phyloP scores from a whole-genome alignment of 2,888 invertebrate genomes.

The Watsonalla binaria region DNA sequence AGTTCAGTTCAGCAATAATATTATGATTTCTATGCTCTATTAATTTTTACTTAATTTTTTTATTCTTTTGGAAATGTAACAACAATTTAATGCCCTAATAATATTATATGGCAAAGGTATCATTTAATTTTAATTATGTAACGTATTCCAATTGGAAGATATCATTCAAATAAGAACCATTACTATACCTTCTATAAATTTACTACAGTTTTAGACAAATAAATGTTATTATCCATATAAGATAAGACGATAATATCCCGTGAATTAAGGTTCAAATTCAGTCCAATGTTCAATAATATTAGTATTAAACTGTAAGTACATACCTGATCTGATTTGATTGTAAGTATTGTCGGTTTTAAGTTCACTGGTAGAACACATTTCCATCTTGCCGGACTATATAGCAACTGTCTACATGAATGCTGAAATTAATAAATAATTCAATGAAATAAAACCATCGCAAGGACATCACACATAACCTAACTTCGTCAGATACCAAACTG shows the following conservation, averaged over 20 bases:
- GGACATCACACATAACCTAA: constrained; percentile 55
- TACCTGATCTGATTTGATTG: constrained; percentile 60
- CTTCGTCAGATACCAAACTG: constrained; percentile 15
- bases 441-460: constrained; percentile 23
- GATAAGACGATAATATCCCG: too few species aligned
- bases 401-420: constrained; percentile 70
- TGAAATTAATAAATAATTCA: constrained; percentile 38
- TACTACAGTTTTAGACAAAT: background rate
- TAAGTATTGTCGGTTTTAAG: constrained; percentile 49
- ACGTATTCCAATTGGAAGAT: too few species aligned
- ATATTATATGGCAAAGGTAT: too few species aligned
- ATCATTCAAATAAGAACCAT: too few species aligned
- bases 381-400: constrained; percentile 68
- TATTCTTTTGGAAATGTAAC: too few species aligned
- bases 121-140: too few species aligned
- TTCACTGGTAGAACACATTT: constrained; percentile 59
- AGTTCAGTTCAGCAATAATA: too few species aligned
- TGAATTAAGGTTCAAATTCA: background rate
- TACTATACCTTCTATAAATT: too few species aligned
- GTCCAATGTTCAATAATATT: background rate
- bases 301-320: constrained; percentile 4
- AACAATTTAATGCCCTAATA: too few species aligned
- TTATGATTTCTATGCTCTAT: too few species aligned
- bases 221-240: background rate
- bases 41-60: too few species aligned